Base-by-base conservation (phyloP, 2,113 vertebrate species). In the Lichenostomus cassidix region DNA sequence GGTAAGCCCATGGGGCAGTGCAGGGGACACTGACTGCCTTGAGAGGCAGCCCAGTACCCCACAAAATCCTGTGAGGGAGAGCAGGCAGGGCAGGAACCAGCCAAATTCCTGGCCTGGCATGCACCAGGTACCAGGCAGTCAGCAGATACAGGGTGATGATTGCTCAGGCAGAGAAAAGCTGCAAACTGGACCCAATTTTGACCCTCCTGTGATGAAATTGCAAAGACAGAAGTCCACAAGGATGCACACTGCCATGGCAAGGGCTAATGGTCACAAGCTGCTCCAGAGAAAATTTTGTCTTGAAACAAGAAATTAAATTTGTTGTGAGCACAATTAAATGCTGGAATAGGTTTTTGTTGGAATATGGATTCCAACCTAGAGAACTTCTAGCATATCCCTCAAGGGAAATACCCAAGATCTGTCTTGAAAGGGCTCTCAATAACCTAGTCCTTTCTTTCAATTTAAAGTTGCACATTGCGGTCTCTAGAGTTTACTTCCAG, bases 201-300 rank as follows among this genome's bases (percentile, higher is more conserved):
- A 49, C 50, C 27, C 12, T 42, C 29, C 3, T 4, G 2, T 8
- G 13, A 39, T 50, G 37, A 67, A 67, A 58, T 18, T 35, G 29
- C 0, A 64, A 27, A 50, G 5, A 56, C 10, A 12, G 31, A 77
- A 12, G 10, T 56, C 42, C 60, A 15, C 27, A 39, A 37, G 14
- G 7, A 20, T 59, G 11, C 2, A 23, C 0, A 0, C 7, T 55
- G 31, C 21, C 27, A 17, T 3, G 4, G 11, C 22, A 73, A 65
- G 22, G 44, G 22, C 8, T 13, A 77, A 7, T 1, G 4, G 7
- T 47, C 52, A 29, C 42, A 70, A 29, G 10, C 19, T 63, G 4
- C 27, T 89, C 47, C 60, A 63, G 49, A 7, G 25, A 42, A 89
- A 74, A 83, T 35, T 77, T 53, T 46, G 8, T 50, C 29, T 67